Base-by-base conservation (phyloP, 2,797 vertebrate genomes). In the Eulemur mongoz region DNA sequence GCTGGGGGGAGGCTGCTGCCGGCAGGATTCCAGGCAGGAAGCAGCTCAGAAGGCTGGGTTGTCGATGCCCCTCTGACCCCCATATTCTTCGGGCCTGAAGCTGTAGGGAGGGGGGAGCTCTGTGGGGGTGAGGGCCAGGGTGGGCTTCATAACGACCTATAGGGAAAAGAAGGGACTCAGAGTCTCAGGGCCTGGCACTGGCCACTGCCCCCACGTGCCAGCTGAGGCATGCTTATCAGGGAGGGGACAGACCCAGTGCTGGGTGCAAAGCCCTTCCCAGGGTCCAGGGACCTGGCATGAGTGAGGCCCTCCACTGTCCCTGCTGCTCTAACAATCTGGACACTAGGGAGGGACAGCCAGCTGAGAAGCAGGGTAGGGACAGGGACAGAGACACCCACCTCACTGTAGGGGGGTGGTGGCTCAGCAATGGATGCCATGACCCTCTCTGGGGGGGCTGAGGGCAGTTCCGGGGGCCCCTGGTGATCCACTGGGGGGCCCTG, bases 81-180 rank as follows among this genome's bases (percentile, higher is more conserved):
- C 32, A 2, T 65, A 5, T 8, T 84, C 98, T 38, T 96, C 95
- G 35, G 92, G 82, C 15, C 57, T 69, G 54, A 82, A 25, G 75
- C 91, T 98, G 76, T 98, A 98, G 81, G 98, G 97, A 54, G 97
- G 98, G 2, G 97, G 97, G 0, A 91, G 97, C 45, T 97, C 98
- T 23, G 4, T 9, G 27, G 93, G 80, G 25, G 45, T 40, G 20
- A 63, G 75, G 52, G 9, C 54, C 85, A 52, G 35, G 65, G 48
- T 18, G 0, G 97, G 84, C 86, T 97, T 98, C 93, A 67, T 80
- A 75, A 98, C n/a, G 30, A 98, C 69, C 98, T 98, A 91, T 50
- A 73, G 83, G 50, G 23, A 76, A 48, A 59, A 85, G n/a, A 54
- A 52, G 38, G n/a, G 23, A 2, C 25, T 72, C 35, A 52, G 57